Base-by-base conservation (phyloP, 2,888 invertebrate species). In the Idaea aversata region DNA sequence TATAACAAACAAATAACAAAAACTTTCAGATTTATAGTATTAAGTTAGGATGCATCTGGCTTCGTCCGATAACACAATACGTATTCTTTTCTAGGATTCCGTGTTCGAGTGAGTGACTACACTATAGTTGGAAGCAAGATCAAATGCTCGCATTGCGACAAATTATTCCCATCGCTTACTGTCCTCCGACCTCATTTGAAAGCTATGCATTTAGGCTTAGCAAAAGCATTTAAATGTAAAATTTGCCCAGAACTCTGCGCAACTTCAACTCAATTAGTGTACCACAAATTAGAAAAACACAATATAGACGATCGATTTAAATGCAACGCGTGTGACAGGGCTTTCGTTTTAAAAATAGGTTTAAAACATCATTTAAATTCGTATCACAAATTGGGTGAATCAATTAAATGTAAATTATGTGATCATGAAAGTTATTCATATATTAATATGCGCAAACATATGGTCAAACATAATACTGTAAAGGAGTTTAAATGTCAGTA, bases 321-420 rank as follows among this genome's bases (percentile, higher is more conserved):
- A 4, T 92, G 91, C 61, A 85, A 87, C 65, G 92, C 91, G 0
- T 91, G 91, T 72, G 86, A 85, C 15, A 82, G 82, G 2, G 72
- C 65, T 0, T 91, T 89, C 67, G 88, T 88, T 69, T 83, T 0
- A 83, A 85, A 69, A 73, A 81, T 0, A 87, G n/a, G 87, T 35
- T 64, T 91, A 0, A 63, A 78, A 0, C 86, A 82, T 25, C 91
- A 91, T 35, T 86, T 80, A 0, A 86, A 89, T 65, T 84, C 77
- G 7, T 91, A 84, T 36, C 91, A 91, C 34, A 91, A 89, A 89
- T 70, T 91, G 0, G 91, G 91, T 0, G 83, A 84, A 67, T 83
- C 81, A 59, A 79, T 81, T 16, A 85, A 85, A 36, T 91, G 91
- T 47, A 80, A 85, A 2, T 72, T 77, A 3, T 91, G 91, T 62